Conservation (phyloP, 1,140 invertebrate genomes). For the Uloborus diversus region DNA sequence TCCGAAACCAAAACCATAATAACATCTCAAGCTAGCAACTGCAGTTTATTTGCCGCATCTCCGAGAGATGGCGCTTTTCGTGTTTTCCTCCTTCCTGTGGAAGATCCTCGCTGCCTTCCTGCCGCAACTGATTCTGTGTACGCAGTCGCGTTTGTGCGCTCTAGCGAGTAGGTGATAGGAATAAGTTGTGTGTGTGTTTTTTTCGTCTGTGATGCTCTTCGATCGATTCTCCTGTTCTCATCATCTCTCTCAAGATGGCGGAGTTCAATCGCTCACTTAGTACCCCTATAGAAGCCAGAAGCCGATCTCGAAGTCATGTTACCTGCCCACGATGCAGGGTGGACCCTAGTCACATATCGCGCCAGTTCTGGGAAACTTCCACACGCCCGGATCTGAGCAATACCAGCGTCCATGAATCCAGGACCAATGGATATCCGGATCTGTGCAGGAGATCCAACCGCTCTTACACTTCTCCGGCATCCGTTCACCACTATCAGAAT, state of each 20-base stretch:
- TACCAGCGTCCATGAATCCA: background rate
- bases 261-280: slow-evolving; percentile 51
- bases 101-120: no score
- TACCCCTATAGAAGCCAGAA: slow-evolving; percentile 35
- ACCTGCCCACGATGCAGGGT: slow-evolving; percentile 46
- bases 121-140: slow-evolving; percentile 16
- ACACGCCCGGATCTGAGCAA: background rate
- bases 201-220: slow-evolving; percentile 27
- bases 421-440: slow-evolving; percentile 28
- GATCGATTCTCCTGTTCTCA: slow-evolving; percentile 39
- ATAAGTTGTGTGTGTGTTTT: background rate
- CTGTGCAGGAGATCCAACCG: slow-evolving; percentile 40
- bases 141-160: slow-evolving; percentile 18
- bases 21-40: no score
- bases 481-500: slow-evolving; percentile 43
- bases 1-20: no score
- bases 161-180: background rate
- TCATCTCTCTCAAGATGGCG: slow-evolving; percentile 36
- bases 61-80: no score
- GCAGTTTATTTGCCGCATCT: no score
- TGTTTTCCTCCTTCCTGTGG: no score
- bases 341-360: slow-evolving; percentile 56
- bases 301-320: slow-evolving; percentile 26
- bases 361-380: slow-evolving; percentile 41
- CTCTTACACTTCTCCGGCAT: slow-evolving; percentile 45